Base-by-base conservation (phyloP, 92 coral and sea anemone genomes). In the Umimayanthus kanabou region DNA sequence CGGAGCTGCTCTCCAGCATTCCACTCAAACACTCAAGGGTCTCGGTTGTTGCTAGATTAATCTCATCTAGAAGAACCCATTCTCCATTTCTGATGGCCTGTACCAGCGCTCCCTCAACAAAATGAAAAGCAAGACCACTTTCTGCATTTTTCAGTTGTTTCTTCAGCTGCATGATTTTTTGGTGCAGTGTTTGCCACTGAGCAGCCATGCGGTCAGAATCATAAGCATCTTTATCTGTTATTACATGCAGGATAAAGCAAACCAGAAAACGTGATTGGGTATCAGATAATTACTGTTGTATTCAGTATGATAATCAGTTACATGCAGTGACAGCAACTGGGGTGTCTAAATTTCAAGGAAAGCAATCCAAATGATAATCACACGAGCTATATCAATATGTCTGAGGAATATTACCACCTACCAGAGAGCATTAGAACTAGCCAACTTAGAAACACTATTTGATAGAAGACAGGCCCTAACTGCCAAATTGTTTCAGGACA, bases 1-100 rank as follows among this genome's bases (percentile, higher is more conserved):
- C 99, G 49, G 92, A 91, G 57, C 93, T 89, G 89, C 97, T 95
- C 91, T 97, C 99, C 87, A 97, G 85, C 88, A 97, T 90, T 20
- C 99, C 98, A 91, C 98, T 93, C 88, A 97, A 88, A 83, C 99
- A 97, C 90, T 97, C 99, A 80, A 97, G 81, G 18, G 99, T 97
- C 93, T 97, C 99, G 1, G 97, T 94, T n/a, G 93, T 92, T 53
- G 99, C 99, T 77, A 97, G 92, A 88, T 97, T 97, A 88, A 97
- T 97, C 87, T 97, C 99, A 88, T 97, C 99, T 53, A 97, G 89
- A 73, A 97, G 90, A 26, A 97, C 95, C 99, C 99, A 97, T 40
- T 94, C 96, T 2, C 99, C 99, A 55, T 89, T 89, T 49, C 88
- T 88, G 30, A 97, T 85, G 8, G 99, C 98, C 70, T 93, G 88